These are phyloP conservation scores for Zophobas morio DNA, from an alignment of 1,140 invertebrate species.

Conservation along the genomic window DNA sequence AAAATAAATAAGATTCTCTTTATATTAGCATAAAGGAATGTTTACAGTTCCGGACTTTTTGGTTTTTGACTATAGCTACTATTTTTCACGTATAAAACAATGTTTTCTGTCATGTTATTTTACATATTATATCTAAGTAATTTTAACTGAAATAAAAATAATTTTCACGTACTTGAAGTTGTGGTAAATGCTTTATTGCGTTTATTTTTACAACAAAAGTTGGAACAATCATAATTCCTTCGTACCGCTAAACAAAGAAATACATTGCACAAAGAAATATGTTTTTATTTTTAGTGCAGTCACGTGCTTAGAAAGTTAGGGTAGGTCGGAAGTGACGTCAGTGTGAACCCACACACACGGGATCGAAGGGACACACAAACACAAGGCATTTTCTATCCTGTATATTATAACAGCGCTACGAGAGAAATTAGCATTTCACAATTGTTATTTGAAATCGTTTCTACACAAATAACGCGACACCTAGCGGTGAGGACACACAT, in stretches of 20 bases:
- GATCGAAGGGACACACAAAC: constrained; percentile 11
- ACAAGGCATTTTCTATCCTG: constrained; percentile 11
- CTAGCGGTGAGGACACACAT: constrained; percentile 26
- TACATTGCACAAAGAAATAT: constrained; percentile 13
- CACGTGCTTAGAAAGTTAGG: constrained; percentile 54
- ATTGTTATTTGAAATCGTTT: constrained; percentile 30
- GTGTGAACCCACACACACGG: background rate
- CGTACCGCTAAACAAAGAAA: constrained; percentile 16
- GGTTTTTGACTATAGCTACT: background rate
- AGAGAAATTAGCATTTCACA: constrained; percentile 44
- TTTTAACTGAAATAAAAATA: too few species aligned
- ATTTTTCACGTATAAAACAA: constrained; percentile 14
- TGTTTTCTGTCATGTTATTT: too few species aligned
- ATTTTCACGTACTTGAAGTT: too few species aligned
- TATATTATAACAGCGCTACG: background rate
- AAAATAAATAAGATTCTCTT: constrained; percentile 45
- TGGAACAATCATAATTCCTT: constrained; percentile 28
- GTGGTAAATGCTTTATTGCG: too few species aligned
- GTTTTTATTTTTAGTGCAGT: constrained; percentile 55
- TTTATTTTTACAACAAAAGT: background rate
- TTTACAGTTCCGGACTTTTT: constrained; percentile 46
- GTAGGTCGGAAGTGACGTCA: constrained; percentile 60
- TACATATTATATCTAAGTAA: too few species aligned
- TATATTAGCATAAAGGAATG: constrained; percentile 46
- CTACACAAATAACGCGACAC: constrained; percentile 5